A percentile compares a stretch with the other conserved stretches of the same genome.
Conservation (phyloP, 2,888 invertebrate genomes). For the Rhimphoctona megacephalus region DNA sequence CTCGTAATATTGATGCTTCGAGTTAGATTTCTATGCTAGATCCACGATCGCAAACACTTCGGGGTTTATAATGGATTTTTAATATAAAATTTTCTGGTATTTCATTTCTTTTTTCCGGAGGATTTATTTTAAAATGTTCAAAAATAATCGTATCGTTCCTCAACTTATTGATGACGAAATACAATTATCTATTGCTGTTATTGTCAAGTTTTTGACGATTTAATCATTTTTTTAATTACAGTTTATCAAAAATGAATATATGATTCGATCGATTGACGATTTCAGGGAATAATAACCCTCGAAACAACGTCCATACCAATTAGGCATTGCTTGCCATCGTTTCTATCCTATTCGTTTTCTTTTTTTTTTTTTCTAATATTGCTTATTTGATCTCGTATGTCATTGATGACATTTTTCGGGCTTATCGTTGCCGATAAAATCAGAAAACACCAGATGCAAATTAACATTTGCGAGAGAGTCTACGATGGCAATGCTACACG, state of each 20-base stretch:
- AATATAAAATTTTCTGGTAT: neutral
- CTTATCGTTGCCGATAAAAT: slow-evolving; percentile 78
- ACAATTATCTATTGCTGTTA: too few relatives aligned
- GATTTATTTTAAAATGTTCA: neutral
- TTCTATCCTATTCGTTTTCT: neutral
- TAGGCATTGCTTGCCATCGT: neutral
- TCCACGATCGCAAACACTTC: neutral
- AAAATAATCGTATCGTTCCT: too few relatives aligned
- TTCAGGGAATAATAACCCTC: neutral
- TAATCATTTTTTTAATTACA: neutral
- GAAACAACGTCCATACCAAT: neutral
- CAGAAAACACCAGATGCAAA: slow-evolving; percentile 82
- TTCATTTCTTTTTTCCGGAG: neutral
- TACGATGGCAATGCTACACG: slow-evolving; percentile 55
- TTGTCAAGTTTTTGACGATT: neutral
- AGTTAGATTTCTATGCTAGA: slow-evolving; percentile 48
- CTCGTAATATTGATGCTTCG: slow-evolving; percentile 55
- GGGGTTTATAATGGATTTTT: neutral
- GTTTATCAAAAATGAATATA: neutral
- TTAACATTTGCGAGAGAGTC: slow-evolving; percentile 74
- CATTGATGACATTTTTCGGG: slow-evolving; percentile 69
- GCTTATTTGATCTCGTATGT: slow-evolving; percentile 17
- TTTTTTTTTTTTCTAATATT: slow-evolving; percentile 5
- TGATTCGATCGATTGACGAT: neutral
- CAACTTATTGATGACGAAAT: too few relatives aligned